Conservation (phyloP, 1,140 invertebrate genomes). For the Penaeus chinensis region DNA sequence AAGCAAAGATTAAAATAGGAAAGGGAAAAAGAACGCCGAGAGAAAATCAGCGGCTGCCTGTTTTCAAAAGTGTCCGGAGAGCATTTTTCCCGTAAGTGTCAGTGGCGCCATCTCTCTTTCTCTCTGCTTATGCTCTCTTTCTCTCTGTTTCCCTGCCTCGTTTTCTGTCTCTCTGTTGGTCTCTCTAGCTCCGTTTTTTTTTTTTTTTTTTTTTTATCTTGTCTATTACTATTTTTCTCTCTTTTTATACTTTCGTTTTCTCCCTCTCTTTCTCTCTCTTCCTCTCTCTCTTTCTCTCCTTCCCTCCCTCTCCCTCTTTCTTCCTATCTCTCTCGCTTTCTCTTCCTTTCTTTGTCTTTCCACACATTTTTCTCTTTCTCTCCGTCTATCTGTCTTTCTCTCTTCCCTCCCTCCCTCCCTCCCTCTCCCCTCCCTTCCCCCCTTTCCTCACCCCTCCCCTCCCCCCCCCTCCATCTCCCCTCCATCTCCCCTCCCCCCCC, state of each 20-base stretch:
- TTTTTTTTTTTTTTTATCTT: background rate
- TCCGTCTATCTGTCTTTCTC: background rate
- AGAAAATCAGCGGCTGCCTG: background rate
- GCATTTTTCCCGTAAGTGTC: too few relatives aligned
- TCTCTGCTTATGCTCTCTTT: background rate
- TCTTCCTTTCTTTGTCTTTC: too few relatives aligned
- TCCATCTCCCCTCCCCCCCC: background rate
- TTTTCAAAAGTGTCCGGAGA: background rate
- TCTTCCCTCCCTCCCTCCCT: too few relatives aligned
- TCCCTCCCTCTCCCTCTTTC: too few relatives aligned
- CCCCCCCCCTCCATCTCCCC: background rate
- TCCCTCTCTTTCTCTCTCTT: background rate
- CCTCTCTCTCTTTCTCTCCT: background rate
- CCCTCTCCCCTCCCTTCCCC: too few relatives aligned
- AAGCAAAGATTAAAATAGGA: too few relatives aligned
- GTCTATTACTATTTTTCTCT: background rate
- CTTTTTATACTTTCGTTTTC: background rate
- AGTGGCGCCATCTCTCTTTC: background rate
- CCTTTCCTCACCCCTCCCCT: background rate
- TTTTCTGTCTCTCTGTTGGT: background rate
- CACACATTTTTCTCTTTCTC: background rate
- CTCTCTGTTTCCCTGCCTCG: background rate
- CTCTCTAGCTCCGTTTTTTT: background rate
- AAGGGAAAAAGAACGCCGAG: too few relatives aligned
- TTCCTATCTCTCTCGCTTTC: too few relatives aligned